Evolutionary conservation across 37 sponge, comb jelly and placozoan species (phyloP).

Genomic region (Haliclona indistincta): DNA sequence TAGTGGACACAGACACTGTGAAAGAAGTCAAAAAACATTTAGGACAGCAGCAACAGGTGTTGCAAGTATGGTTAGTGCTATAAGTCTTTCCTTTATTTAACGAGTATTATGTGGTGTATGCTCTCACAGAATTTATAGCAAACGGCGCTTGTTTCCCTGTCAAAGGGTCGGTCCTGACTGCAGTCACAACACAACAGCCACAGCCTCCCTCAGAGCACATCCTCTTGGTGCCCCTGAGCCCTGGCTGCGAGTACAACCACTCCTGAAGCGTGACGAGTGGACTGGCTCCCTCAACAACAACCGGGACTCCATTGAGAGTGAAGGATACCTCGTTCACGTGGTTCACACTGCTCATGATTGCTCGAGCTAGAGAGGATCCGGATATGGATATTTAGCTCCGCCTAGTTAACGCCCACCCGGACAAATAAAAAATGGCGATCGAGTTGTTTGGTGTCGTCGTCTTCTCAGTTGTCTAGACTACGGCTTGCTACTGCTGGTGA

Average conservation of each 20-base stretch:
- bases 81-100: not conserved
- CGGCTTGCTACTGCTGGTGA: no score
- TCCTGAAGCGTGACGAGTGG: conserved; percentile 61
- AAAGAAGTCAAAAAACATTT: not conserved
- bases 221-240: conserved; percentile 67
- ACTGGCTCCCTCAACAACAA: conserved; percentile 22
- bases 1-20: conserved; percentile 72
- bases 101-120: not conserved
- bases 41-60: no score
- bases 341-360: no score
- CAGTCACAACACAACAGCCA: conserved; percentile 73
- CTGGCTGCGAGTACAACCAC: conserved; percentile 62
- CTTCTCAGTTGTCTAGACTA: no score
- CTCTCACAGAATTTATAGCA: conserved; percentile 73
- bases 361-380: no score
- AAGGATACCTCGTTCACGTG: no score
- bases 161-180: conserved; percentile 12
- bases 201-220: conserved; percentile 87
- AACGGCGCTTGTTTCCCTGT: conserved; percentile 35
- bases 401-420: no score
- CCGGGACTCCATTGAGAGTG: conserved; percentile 34
- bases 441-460: no score
- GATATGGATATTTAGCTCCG: no score
- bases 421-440: no score
- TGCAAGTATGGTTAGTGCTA: no score